These are phyloP conservation scores for Aphaenogaster floridana DNA, from an alignment of 1,140 invertebrate genomes.

Conservation along the genomic window DNA sequence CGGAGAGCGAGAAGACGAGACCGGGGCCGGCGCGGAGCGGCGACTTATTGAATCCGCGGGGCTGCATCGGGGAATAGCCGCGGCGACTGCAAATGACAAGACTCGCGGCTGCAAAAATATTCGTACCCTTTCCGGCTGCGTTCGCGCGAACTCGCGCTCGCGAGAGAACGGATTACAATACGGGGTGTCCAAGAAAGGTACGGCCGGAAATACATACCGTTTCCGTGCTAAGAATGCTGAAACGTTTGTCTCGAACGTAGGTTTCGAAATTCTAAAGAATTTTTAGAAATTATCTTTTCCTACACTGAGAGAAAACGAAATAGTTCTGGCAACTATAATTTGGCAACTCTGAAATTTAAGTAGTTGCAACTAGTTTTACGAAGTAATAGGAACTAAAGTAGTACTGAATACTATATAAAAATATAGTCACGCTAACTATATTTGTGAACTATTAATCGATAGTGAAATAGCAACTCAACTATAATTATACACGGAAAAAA, in stretches of 20 bases:
- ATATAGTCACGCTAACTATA: too few species aligned
- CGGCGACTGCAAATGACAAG: constrained; percentile 63
- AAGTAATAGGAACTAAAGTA: too few species aligned
- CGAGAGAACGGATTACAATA: not conserved
- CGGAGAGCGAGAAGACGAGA: constrained; percentile 60
- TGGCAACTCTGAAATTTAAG: too few species aligned
- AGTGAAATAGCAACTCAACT: too few species aligned
- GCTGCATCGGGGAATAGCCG: constrained; percentile 53
- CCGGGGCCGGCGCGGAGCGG: constrained; percentile 23
- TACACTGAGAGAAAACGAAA: not conserved
- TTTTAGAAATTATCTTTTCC: not conserved
- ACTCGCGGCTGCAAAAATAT: constrained; percentile 56
- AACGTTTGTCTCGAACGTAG: not conserved
- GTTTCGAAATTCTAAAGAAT: not conserved
- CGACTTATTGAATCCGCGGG: constrained; percentile 59
- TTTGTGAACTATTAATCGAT: too few species aligned
- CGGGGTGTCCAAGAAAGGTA: not conserved
- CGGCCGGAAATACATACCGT: not conserved
- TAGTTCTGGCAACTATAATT: too few species aligned
- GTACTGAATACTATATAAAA: too few species aligned
- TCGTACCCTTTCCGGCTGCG: constrained; percentile 31
- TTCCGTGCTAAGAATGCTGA: not conserved
- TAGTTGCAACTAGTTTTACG: too few species aligned
- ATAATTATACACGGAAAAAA: too few species aligned
- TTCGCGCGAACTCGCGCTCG: not conserved